Conservation (phyloP, 2,797 vertebrate species). For the Semotilus atromaculatus region DNA sequence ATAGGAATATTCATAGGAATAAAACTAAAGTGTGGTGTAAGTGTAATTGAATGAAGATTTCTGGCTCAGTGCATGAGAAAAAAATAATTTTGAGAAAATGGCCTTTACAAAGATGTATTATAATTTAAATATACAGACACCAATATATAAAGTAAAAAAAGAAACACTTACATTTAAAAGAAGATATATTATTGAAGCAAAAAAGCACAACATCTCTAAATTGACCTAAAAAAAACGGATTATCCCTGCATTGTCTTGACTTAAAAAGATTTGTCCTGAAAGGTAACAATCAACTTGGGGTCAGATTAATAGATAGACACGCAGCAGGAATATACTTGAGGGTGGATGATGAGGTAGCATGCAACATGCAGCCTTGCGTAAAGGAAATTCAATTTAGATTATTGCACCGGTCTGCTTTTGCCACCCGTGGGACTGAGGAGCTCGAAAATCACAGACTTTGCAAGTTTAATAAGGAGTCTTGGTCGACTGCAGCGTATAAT, state of each 20-base stretch:
- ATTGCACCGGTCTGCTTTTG: conserved; percentile 46
- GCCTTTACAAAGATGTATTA: neutral
- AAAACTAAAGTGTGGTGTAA: neutral
- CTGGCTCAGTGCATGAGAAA: neutral
- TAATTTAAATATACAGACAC: neutral
- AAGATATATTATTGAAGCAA: no score
- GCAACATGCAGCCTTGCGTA: conserved; percentile 50
- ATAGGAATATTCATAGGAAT: neutral
- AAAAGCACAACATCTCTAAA: neutral
- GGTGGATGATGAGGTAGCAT: conserved; percentile 41
- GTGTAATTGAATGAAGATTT: neutral
- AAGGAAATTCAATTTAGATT: conserved; percentile 64
- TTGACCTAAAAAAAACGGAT: neutral
- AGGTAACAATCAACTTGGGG: conserved; percentile 31
- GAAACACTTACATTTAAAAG: neutral
- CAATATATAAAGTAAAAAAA: neutral
- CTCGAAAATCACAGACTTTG: conserved; percentile 44
- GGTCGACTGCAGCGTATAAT: conserved; percentile 47
- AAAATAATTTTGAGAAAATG: neutral
- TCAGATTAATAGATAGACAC: conserved; percentile 56
- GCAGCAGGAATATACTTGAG: conserved; percentile 31
- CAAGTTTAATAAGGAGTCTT: conserved; percentile 54
- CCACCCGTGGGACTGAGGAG: conserved; percentile 48
- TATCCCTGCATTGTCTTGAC: neutral
- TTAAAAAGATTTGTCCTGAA: neutral